These are phyloP conservation scores for Beaufortia kweichowensis DNA, from an alignment of 2,113 vertebrate genomes.

Conservation along the genomic window DNA sequence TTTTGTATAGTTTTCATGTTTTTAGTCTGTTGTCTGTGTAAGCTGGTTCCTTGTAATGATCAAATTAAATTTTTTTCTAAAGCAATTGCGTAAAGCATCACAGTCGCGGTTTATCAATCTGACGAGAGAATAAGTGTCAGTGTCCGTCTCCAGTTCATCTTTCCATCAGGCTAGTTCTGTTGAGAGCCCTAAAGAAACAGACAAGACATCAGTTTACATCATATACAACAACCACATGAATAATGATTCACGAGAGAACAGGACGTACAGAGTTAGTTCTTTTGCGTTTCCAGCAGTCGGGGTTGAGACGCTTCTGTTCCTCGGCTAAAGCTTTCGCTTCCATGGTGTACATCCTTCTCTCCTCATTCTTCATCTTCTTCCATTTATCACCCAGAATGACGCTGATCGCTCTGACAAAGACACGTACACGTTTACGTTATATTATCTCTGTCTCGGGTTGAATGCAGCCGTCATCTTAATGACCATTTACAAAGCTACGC, in stretches of 20 bases:
- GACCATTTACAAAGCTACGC: no score
- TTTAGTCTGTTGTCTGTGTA: conserved; percentile 51
- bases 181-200: conserved; percentile 85
- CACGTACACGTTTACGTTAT: neutral
- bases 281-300: conserved; percentile 99
- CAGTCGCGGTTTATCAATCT: conserved; percentile 68
- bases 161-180: conserved; percentile 77
- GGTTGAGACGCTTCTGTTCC: conserved; percentile 98
- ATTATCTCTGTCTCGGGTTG: no score
- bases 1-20: conserved; percentile 5
- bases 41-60: conserved; percentile 61
- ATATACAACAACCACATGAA: no score
- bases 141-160: conserved; percentile 61
- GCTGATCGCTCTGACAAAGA: conserved; percentile 89
- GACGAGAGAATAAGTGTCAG: conserved; percentile 52
- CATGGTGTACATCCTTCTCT: conserved; percentile 93
- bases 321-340: conserved; percentile 98
- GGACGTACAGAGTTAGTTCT: conserved; percentile 90
- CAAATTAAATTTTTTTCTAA: conserved; percentile 55
- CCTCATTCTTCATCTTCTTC: conserved; percentile 99
- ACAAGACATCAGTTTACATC: conserved; percentile 20
- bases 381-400: conserved; percentile 98
- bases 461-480: no score
- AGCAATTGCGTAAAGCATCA: conserved; percentile 67
- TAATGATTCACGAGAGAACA: no score